Conservation (phyloP, 92 coral and sea anemone genomes). For the Phymanthus crucifer region DNA sequence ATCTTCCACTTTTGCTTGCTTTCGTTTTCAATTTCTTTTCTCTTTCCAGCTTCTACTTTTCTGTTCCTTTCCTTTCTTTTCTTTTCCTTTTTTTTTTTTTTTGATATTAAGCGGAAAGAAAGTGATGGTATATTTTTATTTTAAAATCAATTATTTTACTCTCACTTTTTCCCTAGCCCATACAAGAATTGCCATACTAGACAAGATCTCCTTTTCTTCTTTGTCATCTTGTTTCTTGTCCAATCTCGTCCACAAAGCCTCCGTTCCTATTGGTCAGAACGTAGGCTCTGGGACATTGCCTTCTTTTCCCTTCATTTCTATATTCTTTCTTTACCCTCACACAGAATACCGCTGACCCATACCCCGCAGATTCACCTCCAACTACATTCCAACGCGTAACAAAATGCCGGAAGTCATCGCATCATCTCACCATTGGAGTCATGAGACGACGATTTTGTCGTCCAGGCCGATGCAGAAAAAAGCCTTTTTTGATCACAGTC, state of each 20-base stretch:
- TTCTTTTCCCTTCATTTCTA: not conserved
- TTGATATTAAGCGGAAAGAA: too few species aligned
- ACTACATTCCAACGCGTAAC: not conserved
- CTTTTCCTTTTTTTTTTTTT: not conserved
- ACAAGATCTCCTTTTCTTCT: too few species aligned
- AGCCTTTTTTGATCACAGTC: not conserved
- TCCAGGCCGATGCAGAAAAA: not conserved
- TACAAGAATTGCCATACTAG: too few species aligned
- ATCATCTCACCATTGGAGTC: not conserved
- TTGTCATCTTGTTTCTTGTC: too few species aligned
- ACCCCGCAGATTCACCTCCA: not conserved
- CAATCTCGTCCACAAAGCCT: too few species aligned
- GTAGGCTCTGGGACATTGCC: not conserved
- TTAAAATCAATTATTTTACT: too few species aligned
- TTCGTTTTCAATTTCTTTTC: not conserved
- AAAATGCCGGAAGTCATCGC: slow-evolving; percentile 4
- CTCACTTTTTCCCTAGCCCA: too few species aligned
- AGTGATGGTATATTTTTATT: too few species aligned
- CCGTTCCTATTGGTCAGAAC: too few species aligned
- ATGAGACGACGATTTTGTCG: slow-evolving; percentile 7
- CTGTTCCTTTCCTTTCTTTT: not conserved
- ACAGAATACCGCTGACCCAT: not conserved
- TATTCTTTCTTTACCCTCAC: not conserved
- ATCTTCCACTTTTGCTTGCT: not conserved
- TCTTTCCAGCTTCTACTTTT: not conserved